Percentiles rank a stretch among this genome's conserved stretches.
phyloP scores from a whole-genome alignment of 2,888 invertebrate species.

The Dione vanillae region DNA sequence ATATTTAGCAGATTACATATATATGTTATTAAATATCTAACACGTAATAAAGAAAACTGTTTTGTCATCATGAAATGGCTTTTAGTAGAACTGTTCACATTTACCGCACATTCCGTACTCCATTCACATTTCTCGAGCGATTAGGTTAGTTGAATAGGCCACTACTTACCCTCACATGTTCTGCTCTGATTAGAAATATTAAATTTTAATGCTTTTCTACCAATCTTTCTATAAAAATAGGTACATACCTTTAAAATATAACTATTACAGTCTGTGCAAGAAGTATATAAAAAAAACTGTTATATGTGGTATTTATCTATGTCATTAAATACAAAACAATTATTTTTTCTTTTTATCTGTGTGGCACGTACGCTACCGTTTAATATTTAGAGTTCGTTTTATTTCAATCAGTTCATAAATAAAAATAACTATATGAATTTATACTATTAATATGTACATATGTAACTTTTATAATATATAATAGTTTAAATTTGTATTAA shows the following conservation, averaged over 20 bases:
- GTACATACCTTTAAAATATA: no score
- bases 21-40: background rate
- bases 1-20: no score
- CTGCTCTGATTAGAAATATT: constrained; percentile 15
- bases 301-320: no score
- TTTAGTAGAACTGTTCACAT: constrained; percentile 17
- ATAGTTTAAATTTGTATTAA: no score
- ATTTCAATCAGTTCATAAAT: background rate
- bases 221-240: no score
- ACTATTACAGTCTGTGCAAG: no score
- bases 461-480: no score
- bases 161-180: constrained; percentile 32
- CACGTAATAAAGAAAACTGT: constrained; percentile 2
- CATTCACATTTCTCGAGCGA: constrained; percentile 49
- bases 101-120: constrained; percentile 32
- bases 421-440: no score
- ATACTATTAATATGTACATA: no score
- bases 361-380: no score
- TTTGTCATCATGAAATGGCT: constrained; percentile 17
- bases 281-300: no score
- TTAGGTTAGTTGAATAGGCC: constrained; percentile 46
- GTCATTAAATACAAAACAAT: background rate
- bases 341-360: constrained; percentile 1
- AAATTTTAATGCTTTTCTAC: background rate
- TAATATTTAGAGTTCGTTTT: no score